Conservation (phyloP, 2,113 vertebrate genomes). For the Indicator maculatus region DNA sequence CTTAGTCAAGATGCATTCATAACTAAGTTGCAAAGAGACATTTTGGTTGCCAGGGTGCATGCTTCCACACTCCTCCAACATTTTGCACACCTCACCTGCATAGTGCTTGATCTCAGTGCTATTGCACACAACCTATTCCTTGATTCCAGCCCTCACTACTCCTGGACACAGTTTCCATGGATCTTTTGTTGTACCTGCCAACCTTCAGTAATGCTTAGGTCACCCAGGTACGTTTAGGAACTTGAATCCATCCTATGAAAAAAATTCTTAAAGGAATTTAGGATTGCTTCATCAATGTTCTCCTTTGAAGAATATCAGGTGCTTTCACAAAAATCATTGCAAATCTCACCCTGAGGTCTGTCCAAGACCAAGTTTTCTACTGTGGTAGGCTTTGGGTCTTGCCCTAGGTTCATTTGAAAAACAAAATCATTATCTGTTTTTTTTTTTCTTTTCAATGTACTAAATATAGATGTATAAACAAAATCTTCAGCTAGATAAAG, state of each 20-base stretch:
- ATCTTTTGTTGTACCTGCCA: neutral
- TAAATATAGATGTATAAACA: conserved; percentile 59
- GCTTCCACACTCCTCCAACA: neutral
- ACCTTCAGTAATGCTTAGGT: neutral
- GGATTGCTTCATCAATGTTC: neutral
- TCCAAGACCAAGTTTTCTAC: neutral
- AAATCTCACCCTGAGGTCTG: neutral
- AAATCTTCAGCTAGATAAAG: conserved; percentile 52
- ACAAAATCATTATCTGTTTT: neutral
- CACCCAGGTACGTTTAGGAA: neutral
- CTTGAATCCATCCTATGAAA: neutral
- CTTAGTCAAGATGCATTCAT: neutral
- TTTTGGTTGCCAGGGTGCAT: neutral
- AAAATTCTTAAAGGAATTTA: neutral
- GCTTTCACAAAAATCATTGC: neutral
- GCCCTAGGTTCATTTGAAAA: neutral
- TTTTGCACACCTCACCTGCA: neutral
- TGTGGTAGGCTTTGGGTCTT: neutral
- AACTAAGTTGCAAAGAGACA: neutral
- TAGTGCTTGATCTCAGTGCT: neutral
- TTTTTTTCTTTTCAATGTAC: neutral
- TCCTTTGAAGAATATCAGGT: neutral
- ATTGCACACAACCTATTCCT: neutral
- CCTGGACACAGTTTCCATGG: neutral
- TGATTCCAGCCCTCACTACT: neutral